These are phyloP conservation scores for Acleris sparsana DNA, from an alignment of 2,888 invertebrate species.

Conservation along the genomic window DNA sequence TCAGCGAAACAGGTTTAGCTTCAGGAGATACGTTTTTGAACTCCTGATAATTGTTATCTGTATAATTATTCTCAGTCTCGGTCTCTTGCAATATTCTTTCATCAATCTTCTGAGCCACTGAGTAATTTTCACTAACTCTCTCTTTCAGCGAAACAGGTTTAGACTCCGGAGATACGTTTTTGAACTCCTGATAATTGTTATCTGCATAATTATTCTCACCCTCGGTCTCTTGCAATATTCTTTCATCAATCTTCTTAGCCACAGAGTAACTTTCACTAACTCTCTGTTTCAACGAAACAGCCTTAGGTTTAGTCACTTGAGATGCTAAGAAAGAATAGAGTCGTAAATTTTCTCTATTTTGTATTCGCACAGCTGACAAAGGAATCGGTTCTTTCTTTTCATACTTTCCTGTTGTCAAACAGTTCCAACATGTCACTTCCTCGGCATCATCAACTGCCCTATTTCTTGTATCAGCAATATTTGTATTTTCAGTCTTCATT, in stretches of 20 bases:
- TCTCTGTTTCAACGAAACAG: slow-evolving; percentile 68
- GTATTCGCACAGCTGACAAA: slow-evolving; percentile 59
- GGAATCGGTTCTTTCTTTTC: slow-evolving; percentile 54
- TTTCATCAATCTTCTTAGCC: slow-evolving; percentile 64
- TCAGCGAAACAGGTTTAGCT: slow-evolving; percentile 62
- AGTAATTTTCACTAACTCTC: slow-evolving; percentile 68
- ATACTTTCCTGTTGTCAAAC: slow-evolving; percentile 56
- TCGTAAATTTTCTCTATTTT: slow-evolving; percentile 63
- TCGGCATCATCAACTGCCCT: slow-evolving; percentile 40
- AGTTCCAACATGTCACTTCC: slow-evolving; percentile 72
- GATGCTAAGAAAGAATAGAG: slow-evolving; percentile 68
- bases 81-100: slow-evolving; percentile 52
- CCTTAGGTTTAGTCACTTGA: slow-evolving; percentile 66
- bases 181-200: slow-evolving; percentile 34
- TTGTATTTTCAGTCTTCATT: slow-evolving; percentile 23
- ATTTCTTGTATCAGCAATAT: slow-evolving; percentile 41
- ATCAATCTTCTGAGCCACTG: slow-evolving; percentile 63
- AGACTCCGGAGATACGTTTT: slow-evolving; percentile 33
- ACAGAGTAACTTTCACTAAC: slow-evolving; percentile 63
- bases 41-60: slow-evolving; percentile 31
- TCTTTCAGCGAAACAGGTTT: slow-evolving; percentile 69
- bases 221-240: slow-evolving; percentile 48
- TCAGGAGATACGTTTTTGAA: slow-evolving; percentile 29
- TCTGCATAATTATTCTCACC: slow-evolving; percentile 11
- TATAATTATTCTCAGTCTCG: slow-evolving; percentile 14